phyloP scores from a whole-genome alignment of 2,113 vertebrate species.

The Cephalopterus ornatus region DNA sequence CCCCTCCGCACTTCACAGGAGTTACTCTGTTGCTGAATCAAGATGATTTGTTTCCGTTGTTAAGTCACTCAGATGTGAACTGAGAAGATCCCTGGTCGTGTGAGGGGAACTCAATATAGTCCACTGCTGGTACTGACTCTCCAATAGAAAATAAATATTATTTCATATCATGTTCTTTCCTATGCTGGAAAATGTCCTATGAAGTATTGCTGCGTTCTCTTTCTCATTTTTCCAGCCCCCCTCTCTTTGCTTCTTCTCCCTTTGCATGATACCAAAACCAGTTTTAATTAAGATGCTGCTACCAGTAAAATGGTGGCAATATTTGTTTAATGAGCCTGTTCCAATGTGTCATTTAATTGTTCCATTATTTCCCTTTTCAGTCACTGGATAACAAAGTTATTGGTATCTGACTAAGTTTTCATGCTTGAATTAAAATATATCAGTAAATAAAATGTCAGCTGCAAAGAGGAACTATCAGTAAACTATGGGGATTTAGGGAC shows the following conservation, averaged over 20 bases:
- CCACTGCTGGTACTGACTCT: neutral
- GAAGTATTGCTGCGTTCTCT: neutral
- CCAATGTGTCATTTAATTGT: neutral
- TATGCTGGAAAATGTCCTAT: neutral
- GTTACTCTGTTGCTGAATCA: neutral
- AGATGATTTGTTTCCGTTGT: neutral
- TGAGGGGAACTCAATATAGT: neutral
- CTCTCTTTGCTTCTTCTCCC: neutral
- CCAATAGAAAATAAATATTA: neutral
- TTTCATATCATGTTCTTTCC: neutral
- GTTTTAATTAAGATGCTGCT: constrained; percentile 11
- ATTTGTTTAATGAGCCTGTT: neutral
- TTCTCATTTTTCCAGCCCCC: neutral
- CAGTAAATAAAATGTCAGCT: constrained; percentile 17
- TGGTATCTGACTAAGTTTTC: constrained; percentile 35
- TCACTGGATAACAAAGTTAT: constrained; percentile 24
- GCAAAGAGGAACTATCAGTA: neutral
- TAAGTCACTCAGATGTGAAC: neutral
- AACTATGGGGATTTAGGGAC: neutral
- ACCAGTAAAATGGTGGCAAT: neutral
- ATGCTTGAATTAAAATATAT: constrained; percentile 28
- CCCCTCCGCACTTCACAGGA: neutral
- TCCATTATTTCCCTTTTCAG: constrained; percentile 11
- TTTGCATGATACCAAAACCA: neutral
- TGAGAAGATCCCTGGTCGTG: neutral